These are phyloP conservation scores for Noctilio leporinus DNA, from an alignment of 2,113 vertebrate species.

Conservation along the genomic window DNA sequence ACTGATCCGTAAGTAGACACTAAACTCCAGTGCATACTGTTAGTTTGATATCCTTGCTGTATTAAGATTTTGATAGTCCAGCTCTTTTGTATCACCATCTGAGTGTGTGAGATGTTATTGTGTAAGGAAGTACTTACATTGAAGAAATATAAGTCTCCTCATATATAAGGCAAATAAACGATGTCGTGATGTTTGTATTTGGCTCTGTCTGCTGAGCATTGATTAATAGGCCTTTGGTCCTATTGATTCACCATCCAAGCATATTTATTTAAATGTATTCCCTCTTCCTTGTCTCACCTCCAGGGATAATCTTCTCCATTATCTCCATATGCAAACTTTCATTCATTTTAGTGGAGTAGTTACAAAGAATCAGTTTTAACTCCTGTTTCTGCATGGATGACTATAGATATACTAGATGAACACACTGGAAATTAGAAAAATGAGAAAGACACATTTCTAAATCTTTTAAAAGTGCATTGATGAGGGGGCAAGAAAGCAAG, in stretches of 20 bases:
- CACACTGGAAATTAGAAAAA: neutral
- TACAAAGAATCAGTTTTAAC: neutral
- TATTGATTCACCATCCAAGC: neutral
- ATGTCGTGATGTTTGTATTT: neutral
- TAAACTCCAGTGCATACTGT: neutral
- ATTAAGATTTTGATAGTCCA: neutral
- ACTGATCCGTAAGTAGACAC: neutral
- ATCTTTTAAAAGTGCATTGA: neutral
- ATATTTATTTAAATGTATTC: neutral
- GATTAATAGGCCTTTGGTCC: neutral
- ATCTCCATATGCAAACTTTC: neutral
- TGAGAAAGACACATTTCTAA: neutral
- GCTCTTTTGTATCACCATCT: neutral
- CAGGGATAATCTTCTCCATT: neutral
- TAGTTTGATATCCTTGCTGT: neutral
- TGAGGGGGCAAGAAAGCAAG: neutral
- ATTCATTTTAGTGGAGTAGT: neutral
- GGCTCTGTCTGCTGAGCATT: neutral
- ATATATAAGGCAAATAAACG: slow-evolving; percentile 26
- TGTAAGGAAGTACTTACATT: neutral
- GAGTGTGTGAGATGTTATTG: neutral
- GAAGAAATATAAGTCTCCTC: neutral
- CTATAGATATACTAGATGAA: neutral
- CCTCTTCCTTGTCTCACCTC: neutral
- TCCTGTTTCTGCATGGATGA: neutral